Evolutionary conservation across 2,113 vertebrate genomes (phyloP), one percentile per base, ranked within the genome.

Genomic region (Poeciliopsis occidentalis): DNA sequence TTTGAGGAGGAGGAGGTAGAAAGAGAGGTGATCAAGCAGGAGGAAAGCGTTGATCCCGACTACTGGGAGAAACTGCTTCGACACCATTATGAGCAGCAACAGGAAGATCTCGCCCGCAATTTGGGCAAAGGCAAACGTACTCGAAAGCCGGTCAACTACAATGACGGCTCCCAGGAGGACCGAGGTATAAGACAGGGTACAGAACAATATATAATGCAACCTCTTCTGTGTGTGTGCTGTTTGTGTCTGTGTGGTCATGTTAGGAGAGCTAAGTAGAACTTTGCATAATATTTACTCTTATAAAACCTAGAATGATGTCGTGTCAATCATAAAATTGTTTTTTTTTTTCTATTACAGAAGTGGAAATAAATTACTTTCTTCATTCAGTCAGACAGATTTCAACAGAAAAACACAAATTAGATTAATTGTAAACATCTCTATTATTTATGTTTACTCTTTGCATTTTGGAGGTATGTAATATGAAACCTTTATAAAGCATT

Each of bases 101-200:
- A 99, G 81, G 97, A 99, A 83, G 97, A 99, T 87, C 93, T 99
- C 30, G 98, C 97, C 79, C 96, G 98, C 73, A 98, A 99, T 83
- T 89, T 99, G 92, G 98, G 97, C 91, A 99, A 99, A 94, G 98
- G 98, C 91, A 99, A 99, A 92, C 92, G 98, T 84, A 98, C 98
- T 30, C 96, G 98, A 92, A 99, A 99, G 94, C 98, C 98, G 66
- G 98, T 99, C 83, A 99, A 99, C 95, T 99, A 99, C 94, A 99
- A 99, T 15, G 98, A 99, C 89, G 97, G 97, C 84, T 98, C 97
- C 0, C 98, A 99, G 92, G 98, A 99, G 94, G 98, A 99, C 90
- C 95, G 96, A 97, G 97, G 98, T 97, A 96, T 95, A 94, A 94
- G 95, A 93, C 93, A 94, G 91, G 94, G 93, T 94, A 94, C 91